Evolutionary conservation across 2,888 invertebrate species (phyloP), one percentile per base, ranked within the genome.

Genomic region (Orthosia cruda): DNA sequence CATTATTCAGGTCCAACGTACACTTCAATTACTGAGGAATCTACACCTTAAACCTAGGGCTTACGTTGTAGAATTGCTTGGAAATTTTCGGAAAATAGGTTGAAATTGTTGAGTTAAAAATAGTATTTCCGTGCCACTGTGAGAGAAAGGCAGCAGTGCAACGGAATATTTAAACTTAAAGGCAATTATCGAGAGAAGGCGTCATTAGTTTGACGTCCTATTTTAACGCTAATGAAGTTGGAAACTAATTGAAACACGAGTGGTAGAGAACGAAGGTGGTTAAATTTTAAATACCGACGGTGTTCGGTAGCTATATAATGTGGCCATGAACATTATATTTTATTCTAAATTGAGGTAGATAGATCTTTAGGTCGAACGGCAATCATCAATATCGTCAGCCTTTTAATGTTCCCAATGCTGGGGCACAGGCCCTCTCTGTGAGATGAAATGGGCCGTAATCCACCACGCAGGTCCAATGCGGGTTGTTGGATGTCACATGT

Each of bases 1-100:
- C 86, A 85, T 84, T 83, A 84, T 84, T 84, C 84, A 85, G 47
- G 23, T 23, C 69, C 9, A 74, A 72, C 47, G 15, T 20, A 47
- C 52, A 57, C 20, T 66, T 62, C 62, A 70, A 77, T 68, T 58
- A 73, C 68, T 67, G 11, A 50, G 18, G 55, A 85, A 79, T 79
- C 18, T 72, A 23, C n/a, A 65, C 59, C 54, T 67, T 83, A 74
- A 61, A 49, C 9, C 55, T 11, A 11, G 1, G 23, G 23, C 59
- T 68, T 77, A 80, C 57, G 67, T 15, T 71, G 32, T 73, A 65
- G 12, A 77, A 64, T 83, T 63, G 74, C 55, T 76, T 63, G 62
- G 23, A 26, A 58, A 12, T 58, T 47, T 26, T 16, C 20, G 9
- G n/a, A 40, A 52, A 63, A 23, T 40, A 5, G 23, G 61, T 32